Conservation (phyloP, 1,140 invertebrate species). For the Luehdorfia chinensis region DNA sequence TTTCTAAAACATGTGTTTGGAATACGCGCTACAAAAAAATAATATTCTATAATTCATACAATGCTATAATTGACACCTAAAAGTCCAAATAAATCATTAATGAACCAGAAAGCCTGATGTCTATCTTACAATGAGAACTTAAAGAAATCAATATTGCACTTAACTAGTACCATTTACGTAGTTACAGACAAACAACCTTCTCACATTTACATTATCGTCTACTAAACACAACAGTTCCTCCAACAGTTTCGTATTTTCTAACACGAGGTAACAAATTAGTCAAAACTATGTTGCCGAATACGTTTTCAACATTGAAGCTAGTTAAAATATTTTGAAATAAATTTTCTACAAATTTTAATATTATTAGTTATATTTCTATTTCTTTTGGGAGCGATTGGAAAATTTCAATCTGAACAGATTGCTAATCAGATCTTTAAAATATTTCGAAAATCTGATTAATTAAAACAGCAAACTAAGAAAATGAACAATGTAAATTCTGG, state of each 20-base stretch:
- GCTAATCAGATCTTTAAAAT: not conserved
- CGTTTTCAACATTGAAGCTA: too few species aligned
- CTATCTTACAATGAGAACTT: slow-evolving; percentile 19
- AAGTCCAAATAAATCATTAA: slow-evolving; percentile 10
- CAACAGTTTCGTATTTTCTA: slow-evolving; percentile 38
- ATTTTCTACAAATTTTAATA: too few species aligned
- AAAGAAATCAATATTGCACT: slow-evolving; percentile 25
- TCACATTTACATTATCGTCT: slow-evolving; percentile 45
- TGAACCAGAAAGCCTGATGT: slow-evolving; percentile 10
- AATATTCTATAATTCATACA: slow-evolving; percentile 1
- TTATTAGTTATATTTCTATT: too few species aligned
- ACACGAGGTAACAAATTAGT: slow-evolving; percentile 43
- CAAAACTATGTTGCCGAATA: slow-evolving; percentile 28
- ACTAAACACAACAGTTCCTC: slow-evolving; percentile 53
- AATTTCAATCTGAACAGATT: too few species aligned
- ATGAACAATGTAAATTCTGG: slow-evolving; percentile 4
- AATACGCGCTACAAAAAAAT: too few species aligned
- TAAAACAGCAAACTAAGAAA: slow-evolving; percentile 7
- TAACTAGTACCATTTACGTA: slow-evolving; percentile 37
- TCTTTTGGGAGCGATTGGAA: not conserved
- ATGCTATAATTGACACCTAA: slow-evolving; percentile 15
- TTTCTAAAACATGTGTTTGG: not conserved
- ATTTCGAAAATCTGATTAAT: slow-evolving; percentile 7
- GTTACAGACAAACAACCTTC: slow-evolving; percentile 49
- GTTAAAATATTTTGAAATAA: too few species aligned